Percentiles rank a stretch among this genome's conserved stretches.
These are phyloP conservation scores for Drosophila borealis DNA, from an alignment of 2,888 invertebrate genomes.

Conservation along the genomic window DNA sequence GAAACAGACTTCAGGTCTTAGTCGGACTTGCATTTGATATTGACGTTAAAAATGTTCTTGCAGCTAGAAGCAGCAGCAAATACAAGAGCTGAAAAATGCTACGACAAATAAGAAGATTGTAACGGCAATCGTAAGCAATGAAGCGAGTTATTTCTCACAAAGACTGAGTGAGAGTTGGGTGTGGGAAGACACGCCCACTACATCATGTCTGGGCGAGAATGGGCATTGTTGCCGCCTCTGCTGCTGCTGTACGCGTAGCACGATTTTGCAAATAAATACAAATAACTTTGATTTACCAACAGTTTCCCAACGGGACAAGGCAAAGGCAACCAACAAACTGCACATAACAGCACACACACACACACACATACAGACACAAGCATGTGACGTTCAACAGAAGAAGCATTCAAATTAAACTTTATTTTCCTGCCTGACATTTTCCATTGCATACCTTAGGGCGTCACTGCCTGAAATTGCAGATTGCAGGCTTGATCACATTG, in stretches of 20 bases:
- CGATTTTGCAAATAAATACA: constrained; percentile 80
- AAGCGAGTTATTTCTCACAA: constrained; percentile 56
- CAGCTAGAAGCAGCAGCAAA: constrained; percentile 35
- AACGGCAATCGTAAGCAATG: constrained; percentile 70
- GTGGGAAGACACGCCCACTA: constrained; percentile 24
- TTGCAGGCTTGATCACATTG: constrained; percentile 80
- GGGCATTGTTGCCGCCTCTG: constrained; percentile 30
- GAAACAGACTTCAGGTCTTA: constrained; percentile 36
- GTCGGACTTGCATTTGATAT: constrained; percentile 62
- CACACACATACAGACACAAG: constrained; percentile 11
- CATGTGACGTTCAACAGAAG: constrained; percentile 65
- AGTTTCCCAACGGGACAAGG: constrained; percentile 43
- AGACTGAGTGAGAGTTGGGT: background rate
- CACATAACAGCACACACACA: constrained; percentile 23
- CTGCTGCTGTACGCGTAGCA: constrained; percentile 70
- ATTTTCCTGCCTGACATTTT: constrained; percentile 63
- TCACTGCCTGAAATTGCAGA: constrained; percentile 76
- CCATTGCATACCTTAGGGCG: constrained; percentile 74
- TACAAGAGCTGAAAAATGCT: constrained; percentile 37
- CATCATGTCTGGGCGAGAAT: constrained; percentile 42
- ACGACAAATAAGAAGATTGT: constrained; percentile 70
- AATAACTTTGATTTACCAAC: constrained; percentile 77
- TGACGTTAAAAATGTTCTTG: constrained; percentile 68
- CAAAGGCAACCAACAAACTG: constrained; percentile 31
- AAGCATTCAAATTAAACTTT: constrained; percentile 80